Base-by-base conservation (phyloP, 2,113 vertebrate genomes). In the Columba janthina region DNA sequence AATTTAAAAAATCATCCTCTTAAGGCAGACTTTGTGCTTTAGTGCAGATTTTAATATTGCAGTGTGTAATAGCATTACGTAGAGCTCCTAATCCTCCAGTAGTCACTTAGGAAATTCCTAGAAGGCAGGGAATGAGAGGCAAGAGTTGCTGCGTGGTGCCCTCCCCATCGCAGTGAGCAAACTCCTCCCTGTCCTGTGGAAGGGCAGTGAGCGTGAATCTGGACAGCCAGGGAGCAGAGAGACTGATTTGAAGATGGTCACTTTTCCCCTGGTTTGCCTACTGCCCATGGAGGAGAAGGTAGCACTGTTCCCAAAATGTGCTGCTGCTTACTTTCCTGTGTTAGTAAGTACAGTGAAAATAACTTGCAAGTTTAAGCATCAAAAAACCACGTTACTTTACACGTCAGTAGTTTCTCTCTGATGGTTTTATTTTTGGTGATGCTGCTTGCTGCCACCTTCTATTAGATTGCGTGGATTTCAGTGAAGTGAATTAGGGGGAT, bases 91-190 rank as follows among this genome's bases (percentile, higher is more conserved):
- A 94, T 94, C 76, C 36, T 74, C 44, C 20, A 36, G 69, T 4
- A 9, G 28, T 75, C 65, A 56, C 81, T 87, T 79, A 53, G 66
- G 72, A 56, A 92, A 95, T 96, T 97, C 97, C 96, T 97, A 91
- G 97, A 97, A 97, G 96, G 94, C 88, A 64, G 88, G 75, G 86
- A 58, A 53, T 2, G 0, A 85, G 89, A 85, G 65, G 54, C 5
- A 8, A 42, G 53, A 22, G n/a, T 20, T 73, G 76, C 7, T 0
- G 6, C 0, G 1, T 1, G 0, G 11, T 84, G 58, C 51, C 72
- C 26, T 94, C 53, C 31, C 17, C 3, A 4, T 57, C 6, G 2
- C 8, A 15, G 62, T 1, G 12, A 46, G 61, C 36, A n/a, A 57
- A 31, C 66, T 53, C 56, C 2, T 0, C 31, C 34, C 2, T 62